Evolutionary conservation across 2,113 vertebrate species (phyloP), one percentile per base, ranked within the genome.

Genomic region (Otocyon megalotis): DNA sequence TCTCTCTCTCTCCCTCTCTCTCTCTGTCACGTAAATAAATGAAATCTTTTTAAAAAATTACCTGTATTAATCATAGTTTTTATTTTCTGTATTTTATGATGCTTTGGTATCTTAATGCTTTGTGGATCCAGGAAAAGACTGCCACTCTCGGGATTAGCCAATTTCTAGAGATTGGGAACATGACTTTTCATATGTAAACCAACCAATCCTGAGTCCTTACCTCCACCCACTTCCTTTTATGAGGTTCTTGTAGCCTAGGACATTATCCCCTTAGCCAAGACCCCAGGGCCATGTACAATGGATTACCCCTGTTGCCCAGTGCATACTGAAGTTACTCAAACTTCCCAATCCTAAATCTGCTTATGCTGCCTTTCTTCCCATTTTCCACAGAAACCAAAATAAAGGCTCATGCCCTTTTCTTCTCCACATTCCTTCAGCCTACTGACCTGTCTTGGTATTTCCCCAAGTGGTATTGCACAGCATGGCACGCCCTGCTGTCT

Each of bases 401-500:
- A 65, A 93, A 81, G 56, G 6, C 54, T 43, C 5, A 9, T 19
- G 10, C 53, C 32, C 30, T 1, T 8, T n/a, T 30, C 79, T 74
- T 50, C 17, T 16, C 30, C 50, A 26, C 30, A 43, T 48, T n/a
- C 48, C 60, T 83, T 81, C 35, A 30, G 50, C 76, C 12, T 63
- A 35, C 67, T 87, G 3, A 60, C 35, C 28, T 0, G n/a, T 19
- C 14, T 28, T 24, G 4, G 24, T 26, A 10, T 84, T 48, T 56
- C 67, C 80, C 50, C 43, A 35, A 26, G 30, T 19, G 43, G 8
- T 54, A 22, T 1, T 20, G 35, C 2, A 0, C 7, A 0, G 4
- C 5, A 1, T 13, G 83, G 22, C 30, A 19, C 24, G 22, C 4
- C 53, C 32, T n/a, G 3, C 81, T 15, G 11, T 79, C 88, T 87